Conservation (phyloP, 2,113 vertebrate genomes). For the Percopsis transmontana region DNA sequence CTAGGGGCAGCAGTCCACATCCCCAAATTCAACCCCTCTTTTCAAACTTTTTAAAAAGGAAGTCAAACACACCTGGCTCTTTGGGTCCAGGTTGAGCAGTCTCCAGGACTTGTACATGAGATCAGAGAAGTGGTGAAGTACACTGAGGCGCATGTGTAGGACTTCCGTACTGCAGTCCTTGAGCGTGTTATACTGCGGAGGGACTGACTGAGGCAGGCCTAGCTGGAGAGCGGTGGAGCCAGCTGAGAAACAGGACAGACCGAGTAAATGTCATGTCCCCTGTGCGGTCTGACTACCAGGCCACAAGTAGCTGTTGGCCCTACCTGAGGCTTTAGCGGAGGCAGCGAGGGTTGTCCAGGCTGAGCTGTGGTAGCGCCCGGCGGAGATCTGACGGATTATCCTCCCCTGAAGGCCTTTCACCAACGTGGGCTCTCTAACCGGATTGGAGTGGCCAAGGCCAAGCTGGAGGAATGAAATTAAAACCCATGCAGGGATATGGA, state of each 20-base stretch:
- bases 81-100: conserved; percentile 79
- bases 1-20: neutral
- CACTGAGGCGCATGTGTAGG: conserved; percentile 73
- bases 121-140: conserved; percentile 84
- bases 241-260: conserved; percentile 19
- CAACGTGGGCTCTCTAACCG: conserved; percentile 77
- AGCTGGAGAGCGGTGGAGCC: conserved; percentile 76
- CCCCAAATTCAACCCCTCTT: no score
- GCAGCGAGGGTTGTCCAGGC: conserved; percentile 78
- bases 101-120: conserved; percentile 85
- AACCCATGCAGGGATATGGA: no score
- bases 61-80: conserved; percentile 73
- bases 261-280: no score
- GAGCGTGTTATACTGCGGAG: conserved; percentile 79
- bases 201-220: conserved; percentile 73
- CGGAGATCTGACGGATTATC: conserved; percentile 80
- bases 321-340: conserved; percentile 75
- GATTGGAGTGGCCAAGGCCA: conserved; percentile 81
- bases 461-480: conserved; percentile 56
- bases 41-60: no score
- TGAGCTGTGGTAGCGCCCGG: conserved; percentile 81
- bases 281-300: no score
- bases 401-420: conserved; percentile 74
- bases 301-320: neutral
- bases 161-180: conserved; percentile 78